A percentile compares a stretch with the other conserved stretches of the same genome.
These are phyloP conservation scores for Pandemis cinnamomeana DNA, from an alignment of 2,888 invertebrate species.

Conservation along the genomic window DNA sequence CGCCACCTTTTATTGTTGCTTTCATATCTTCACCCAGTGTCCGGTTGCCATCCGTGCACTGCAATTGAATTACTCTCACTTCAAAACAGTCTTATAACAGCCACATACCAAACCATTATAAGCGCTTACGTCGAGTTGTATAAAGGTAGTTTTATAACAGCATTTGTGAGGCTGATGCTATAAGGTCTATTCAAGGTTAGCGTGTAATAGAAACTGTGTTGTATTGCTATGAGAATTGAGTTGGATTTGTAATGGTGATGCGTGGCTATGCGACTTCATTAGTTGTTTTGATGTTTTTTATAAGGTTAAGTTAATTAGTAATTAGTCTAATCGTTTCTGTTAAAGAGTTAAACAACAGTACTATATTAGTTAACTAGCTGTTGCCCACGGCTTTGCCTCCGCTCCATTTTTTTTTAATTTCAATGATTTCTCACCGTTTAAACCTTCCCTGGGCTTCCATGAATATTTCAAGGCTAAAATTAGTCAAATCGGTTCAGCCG, in stretches of 20 bases:
- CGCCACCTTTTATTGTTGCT: slow-evolving; percentile 82
- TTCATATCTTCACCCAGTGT: slow-evolving; percentile 76
- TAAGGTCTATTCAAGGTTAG: neutral
- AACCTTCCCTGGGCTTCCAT: too few species aligned
- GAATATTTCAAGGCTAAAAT: too few species aligned
- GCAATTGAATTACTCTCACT: slow-evolving; percentile 63
- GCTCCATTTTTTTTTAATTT: too few species aligned
- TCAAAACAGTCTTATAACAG: slow-evolving; percentile 50
- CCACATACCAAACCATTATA: slow-evolving; percentile 12
- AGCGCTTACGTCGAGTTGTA: neutral
- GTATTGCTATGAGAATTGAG: neutral
- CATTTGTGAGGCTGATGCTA: neutral
- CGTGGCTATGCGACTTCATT: slow-evolving; percentile 8
- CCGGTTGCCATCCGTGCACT: slow-evolving; percentile 77
- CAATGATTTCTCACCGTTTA: too few species aligned
- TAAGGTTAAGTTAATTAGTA: neutral
- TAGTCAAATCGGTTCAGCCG: too few species aligned
- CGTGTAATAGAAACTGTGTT: neutral
- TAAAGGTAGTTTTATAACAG: slow-evolving; percentile 33
- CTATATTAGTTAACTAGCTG: neutral
- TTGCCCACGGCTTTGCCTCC: too few species aligned
- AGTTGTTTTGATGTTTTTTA: slow-evolving; percentile 25
- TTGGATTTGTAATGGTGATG: neutral
- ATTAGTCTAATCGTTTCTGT: neutral
- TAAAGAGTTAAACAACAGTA: neutral